Evolutionary conservation across 2,888 invertebrate species (phyloP), one percentile per base, ranked within the genome.

Genomic region (Caenorhabditis sp.): DNA sequence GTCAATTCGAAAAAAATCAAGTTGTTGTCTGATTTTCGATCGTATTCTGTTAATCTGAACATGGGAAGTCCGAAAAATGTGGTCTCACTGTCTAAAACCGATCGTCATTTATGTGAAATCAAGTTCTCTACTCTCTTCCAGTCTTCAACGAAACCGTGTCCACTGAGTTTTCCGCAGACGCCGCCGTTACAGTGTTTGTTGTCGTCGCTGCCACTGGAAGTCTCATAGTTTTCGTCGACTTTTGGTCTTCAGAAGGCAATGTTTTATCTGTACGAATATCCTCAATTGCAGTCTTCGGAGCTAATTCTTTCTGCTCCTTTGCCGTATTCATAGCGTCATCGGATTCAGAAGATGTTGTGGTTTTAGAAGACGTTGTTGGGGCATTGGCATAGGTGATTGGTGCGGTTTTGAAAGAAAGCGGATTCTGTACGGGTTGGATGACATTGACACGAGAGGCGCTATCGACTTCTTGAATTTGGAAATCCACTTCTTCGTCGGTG

Each of bases 401-500:
- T 26, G 47, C 56, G n/a, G 58, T 51, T 41, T 51, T 41, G 6
- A 70, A 49, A 0, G 56, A n/a, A 26, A 35, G 51, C n/a, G 28
- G 41, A 12, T 51, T 35, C 54, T 26, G 24, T 3, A 54, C 6
- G 0, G 49, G 61, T 19, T 51, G 54, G n/a, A 51, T n/a, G 12
- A 63, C 59, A 51, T 70, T 77, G n/a, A 77, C 77, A 31, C 61
- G 61, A 41, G 59, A 59, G 6, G 69, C 63, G 22, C 69, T 69
- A 28, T 81, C 75, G 22, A 75, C 69, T 74, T 69, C 69, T 61
- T 72, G 63, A 7, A 82, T 68, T 31, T 69, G 58, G n/a, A 73
- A 76, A 41, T 82, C 82, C 2, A 82, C 28, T 56, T 82, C 82
- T 47, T 82, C 82, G 47, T 82, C 82, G 2, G 82, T 76, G 35